Percentiles rank a stretch among this genome's conserved stretches.
These are phyloP conservation scores for Colletes collaris DNA, from an alignment of 2,888 invertebrate species.

Conservation along the genomic window DNA sequence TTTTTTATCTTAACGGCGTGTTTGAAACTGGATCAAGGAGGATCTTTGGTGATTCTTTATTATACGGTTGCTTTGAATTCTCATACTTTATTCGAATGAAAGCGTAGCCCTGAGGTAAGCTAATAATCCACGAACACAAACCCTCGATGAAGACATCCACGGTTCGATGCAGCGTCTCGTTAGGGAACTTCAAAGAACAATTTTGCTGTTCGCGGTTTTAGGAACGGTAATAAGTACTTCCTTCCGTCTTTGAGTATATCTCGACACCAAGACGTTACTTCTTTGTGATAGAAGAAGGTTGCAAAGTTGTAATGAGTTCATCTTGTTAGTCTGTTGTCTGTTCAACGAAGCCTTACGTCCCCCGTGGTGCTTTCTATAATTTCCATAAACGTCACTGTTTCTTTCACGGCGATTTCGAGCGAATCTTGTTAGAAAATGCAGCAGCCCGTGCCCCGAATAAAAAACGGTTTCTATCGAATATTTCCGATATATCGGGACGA, in stretches of 20 bases:
- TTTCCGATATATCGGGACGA: too few species aligned
- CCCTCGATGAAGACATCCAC: not conserved
- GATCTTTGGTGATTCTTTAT: not conserved
- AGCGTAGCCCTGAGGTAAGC: not conserved
- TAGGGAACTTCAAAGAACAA: conserved; percentile 9
- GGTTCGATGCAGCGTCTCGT: not conserved
- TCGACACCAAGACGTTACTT: not conserved
- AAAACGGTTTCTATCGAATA: too few species aligned
- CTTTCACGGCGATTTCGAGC: too few species aligned
- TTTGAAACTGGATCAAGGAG: not conserved
- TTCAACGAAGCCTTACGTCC: too few species aligned
- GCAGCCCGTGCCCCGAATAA: too few species aligned
- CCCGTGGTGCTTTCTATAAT: too few species aligned
- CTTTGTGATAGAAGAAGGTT: not conserved
- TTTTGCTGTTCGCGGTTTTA: not conserved
- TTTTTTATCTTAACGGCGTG: not conserved
- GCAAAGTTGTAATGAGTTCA: conserved; percentile 5
- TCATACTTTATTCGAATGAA: not conserved
- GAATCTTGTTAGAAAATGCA: too few species aligned
- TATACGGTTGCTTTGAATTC: not conserved
- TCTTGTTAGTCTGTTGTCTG: conserved; percentile 6
- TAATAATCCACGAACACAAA: not conserved
- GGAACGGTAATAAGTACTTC: conserved; percentile 5
- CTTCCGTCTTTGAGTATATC: not conserved
- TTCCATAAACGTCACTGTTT: too few species aligned